Base-by-base conservation (phyloP, 2,113 vertebrate genomes). In the Pollachius pollachius region DNA sequence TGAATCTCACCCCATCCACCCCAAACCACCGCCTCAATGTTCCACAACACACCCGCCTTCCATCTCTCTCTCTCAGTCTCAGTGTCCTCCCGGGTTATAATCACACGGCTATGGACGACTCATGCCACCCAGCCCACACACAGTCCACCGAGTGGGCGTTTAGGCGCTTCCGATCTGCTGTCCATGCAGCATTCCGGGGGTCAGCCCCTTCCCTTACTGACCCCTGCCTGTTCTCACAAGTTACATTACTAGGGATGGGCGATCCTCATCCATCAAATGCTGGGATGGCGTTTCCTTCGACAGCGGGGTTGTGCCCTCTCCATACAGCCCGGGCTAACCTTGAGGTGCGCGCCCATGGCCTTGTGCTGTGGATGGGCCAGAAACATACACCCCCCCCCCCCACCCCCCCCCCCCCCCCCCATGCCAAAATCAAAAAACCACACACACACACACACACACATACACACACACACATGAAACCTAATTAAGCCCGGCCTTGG, bases 181-280 rank as follows among this genome's bases (percentile, higher is more conserved):
- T 34, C 65, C 1, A 57, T 63, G 61, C 25, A 41, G 57, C 62
- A 61, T 73, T 74, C 62, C 63, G 69, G 67, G 67, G 23, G 52
- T 11, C 30, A 52, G 52, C 6, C 30, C 57, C 68, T 41, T 11
- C 41, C 67, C 57, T 18, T 25, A 62, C 2, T 62, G 30, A 18
- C 58, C 62, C 19, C 3, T 37, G 41, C 18, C 62, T 69, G 63
- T 37, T 68, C 72, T 71, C 73, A 69, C 73, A 78, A 83, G 41
- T 12, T 62, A 54, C 62, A 73, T 76, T 74, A 76, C 73, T 72
- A 19, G 17, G 56, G 79, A 68, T 62, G 27, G 71, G 72, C 58
- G 4, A 62, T 80, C 71, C 80, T 89, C 92, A 93, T 93, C 89
- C 89, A 93, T 94, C 91, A 92, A 48, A 80, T 81, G 73, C 64